Evolutionary conservation across 2,113 vertebrate species (phyloP).

Genomic region (Diphyllodes magnificus): DNA sequence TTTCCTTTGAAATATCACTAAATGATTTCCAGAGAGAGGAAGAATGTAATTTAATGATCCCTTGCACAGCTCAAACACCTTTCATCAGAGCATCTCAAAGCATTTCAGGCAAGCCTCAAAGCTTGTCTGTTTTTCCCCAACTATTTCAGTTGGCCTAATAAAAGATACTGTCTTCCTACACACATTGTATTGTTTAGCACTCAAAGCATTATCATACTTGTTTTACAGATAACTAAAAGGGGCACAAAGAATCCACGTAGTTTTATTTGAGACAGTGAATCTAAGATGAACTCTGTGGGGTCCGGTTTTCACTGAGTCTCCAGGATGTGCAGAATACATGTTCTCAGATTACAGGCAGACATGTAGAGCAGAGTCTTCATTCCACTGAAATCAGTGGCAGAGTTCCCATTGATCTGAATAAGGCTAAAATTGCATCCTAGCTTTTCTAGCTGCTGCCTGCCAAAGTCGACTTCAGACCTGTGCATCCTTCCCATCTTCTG

Average conservation of each 20-base stretch:
- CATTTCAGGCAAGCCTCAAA: slow-evolving; percentile 54
- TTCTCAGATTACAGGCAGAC: slow-evolving; percentile 30
- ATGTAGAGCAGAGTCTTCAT: neutral
- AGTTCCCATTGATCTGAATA: slow-evolving; percentile 1
- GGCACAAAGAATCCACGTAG: neutral
- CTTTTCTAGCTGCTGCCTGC: neutral
- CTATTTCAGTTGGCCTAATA: slow-evolving; percentile 53
- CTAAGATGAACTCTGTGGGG: slow-evolving; percentile 26
- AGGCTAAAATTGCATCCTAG: neutral
- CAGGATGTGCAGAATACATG: neutral
- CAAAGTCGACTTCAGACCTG: neutral
- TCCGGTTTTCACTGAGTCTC: slow-evolving; percentile 6
- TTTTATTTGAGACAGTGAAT: slow-evolving; percentile 17
- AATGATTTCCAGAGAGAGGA: slow-evolving; percentile 58
- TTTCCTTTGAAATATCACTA: slow-evolving; percentile 57
- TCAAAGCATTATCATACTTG: slow-evolving; percentile 51
- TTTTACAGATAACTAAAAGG: slow-evolving; percentile 40
- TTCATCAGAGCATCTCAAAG: slow-evolving; percentile 58
- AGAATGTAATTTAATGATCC: slow-evolving; percentile 63
- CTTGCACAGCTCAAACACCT: slow-evolving; percentile 53
- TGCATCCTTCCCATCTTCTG: neutral
- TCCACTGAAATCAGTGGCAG: slow-evolving; percentile 18
- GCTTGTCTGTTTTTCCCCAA: slow-evolving; percentile 45
- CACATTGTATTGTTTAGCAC: slow-evolving; percentile 58
- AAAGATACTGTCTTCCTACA: slow-evolving; percentile 50